These are phyloP conservation scores for Oceanodroma leucorhoa DNA, from an alignment of 2,797 vertebrate genomes.

Conservation along the genomic window DNA sequence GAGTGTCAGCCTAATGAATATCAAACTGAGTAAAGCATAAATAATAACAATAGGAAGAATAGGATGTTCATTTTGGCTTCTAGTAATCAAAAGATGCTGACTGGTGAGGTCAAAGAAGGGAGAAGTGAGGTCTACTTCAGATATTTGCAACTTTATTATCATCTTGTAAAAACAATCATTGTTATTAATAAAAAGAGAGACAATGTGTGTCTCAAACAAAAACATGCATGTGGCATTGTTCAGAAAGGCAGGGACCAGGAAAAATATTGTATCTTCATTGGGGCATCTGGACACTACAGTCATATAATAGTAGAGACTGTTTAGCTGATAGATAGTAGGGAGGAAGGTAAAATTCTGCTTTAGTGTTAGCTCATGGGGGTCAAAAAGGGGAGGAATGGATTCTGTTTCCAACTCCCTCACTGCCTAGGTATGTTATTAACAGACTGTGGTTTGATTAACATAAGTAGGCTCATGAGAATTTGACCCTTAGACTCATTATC, in stretches of 20 bases:
- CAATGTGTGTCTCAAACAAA: background rate
- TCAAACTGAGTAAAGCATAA: background rate
- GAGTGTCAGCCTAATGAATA: background rate
- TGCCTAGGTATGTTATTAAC: background rate
- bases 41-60: background rate
- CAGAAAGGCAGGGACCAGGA: background rate
- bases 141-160: background rate
- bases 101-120: background rate
- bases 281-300: background rate
- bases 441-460: background rate
- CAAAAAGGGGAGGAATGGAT: background rate
- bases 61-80: background rate
- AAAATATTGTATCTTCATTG: background rate
- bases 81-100: background rate
- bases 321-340: background rate
- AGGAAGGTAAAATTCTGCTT: background rate
- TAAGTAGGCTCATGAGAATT: background rate
- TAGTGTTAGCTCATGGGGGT: background rate
- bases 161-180: background rate
- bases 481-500: background rate
- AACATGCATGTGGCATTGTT: background rate
- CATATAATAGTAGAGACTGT: background rate
- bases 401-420: background rate
- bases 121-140: background rate
- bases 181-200: background rate